Conservation (phyloP, 2,797 vertebrate species). For the Lepus townsendii region DNA sequence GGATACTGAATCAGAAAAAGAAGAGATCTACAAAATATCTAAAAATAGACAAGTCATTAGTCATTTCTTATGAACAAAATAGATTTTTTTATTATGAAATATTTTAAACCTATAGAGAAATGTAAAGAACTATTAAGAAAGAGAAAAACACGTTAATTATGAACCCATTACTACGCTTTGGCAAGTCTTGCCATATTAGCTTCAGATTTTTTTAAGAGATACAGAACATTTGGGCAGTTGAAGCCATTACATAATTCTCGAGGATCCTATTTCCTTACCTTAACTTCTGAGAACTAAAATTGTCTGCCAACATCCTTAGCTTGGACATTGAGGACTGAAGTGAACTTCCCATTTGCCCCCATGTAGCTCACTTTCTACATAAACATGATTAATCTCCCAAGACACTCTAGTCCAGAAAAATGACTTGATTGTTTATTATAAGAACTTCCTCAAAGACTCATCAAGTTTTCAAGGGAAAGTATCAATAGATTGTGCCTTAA, state of each 20-base stretch:
- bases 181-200: background rate
- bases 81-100: slow-evolving; percentile 14
- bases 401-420: slow-evolving; percentile 4
- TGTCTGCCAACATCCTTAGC: background rate
- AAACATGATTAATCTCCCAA: background rate
- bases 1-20: slow-evolving; percentile 7
- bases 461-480: background rate
- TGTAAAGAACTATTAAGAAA: slow-evolving; percentile 32
- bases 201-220: slow-evolving; percentile 46
- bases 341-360: background rate
- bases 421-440: slow-evolving; percentile 23
- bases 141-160: slow-evolving; percentile 41
- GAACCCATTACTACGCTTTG: background rate
- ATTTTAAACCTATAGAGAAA: slow-evolving; percentile 28
- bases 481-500: background rate
- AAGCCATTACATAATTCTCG: background rate
- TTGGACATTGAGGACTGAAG: background rate
- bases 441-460: slow-evolving; percentile 13
- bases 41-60: background rate
- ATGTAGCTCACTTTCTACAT: background rate
- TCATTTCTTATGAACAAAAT: slow-evolving; percentile 32
- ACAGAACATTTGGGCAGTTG: slow-evolving; percentile 22
- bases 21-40: background rate
- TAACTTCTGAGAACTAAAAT: slow-evolving; percentile 49
- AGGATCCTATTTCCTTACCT: background rate